Evolutionary conservation across 2,888 invertebrate genomes (phyloP), one percentile per base, ranked within the genome.

Genomic region (Acrobasis consociella): DNA sequence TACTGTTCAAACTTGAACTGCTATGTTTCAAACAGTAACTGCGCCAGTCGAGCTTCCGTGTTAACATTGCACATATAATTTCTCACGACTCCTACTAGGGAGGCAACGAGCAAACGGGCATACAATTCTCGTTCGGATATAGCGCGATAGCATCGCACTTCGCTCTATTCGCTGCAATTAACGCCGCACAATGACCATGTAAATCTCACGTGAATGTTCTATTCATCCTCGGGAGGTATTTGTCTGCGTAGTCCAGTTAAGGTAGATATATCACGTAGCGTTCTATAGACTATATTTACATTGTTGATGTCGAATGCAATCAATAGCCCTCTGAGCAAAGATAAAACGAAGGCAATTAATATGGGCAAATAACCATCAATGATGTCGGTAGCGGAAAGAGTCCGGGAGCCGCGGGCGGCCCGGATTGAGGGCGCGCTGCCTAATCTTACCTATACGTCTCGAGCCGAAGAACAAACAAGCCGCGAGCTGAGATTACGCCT

Each of bases 381-480:
- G 74, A 78, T 76, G 74, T 77, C 70, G 78, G 75, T 74, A 69
- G 69, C 71, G 71, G 74, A 79, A 78, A 77, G 75, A 81, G 78
- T 81, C 70, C 72, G 74, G 70, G 72, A 67, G 72, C 71, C 71
- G 73, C 69, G 70, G 71, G 78, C 72, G 77, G 75, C 71, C 74
- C 67, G 77, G 80, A 80, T 81, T 78, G 83, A 80, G 83, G 83
- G 83, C 76, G 76, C 76, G 73, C 73, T 75, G 80, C 78, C 79
- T 88, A 89, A 91, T 90, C 89, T 88, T 82, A 83, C 86, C 85
- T 87, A 89, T 89, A 90, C 87, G 86, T 89, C 88, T 87, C 79
- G 80, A 90, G 89, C 86, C 88, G 81, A 81, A 85, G 86, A 87
- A 91, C 91, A 91, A 92, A 92, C 91, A 92, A 87, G 85, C 89